Conservation (phyloP, 2,113 vertebrate genomes). For the Chrysemys picta region DNA sequence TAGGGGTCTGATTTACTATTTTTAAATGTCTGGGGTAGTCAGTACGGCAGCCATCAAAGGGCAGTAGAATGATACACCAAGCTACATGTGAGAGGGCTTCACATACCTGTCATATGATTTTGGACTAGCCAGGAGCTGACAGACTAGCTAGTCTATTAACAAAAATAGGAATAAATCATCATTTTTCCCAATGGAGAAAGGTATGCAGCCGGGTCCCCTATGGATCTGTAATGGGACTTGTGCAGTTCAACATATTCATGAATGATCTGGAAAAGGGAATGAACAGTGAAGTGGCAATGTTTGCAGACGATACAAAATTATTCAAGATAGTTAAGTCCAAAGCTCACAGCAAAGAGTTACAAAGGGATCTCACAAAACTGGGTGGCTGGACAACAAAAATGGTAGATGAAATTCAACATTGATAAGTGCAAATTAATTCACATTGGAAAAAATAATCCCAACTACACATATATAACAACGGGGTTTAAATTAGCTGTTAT, state of each 20-base stretch:
- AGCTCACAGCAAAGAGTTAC: too few relatives aligned
- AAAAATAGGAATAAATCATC: not conserved
- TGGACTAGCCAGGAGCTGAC: not conserved
- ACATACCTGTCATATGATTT: not conserved
- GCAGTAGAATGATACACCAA: not conserved
- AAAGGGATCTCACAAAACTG: too few relatives aligned
- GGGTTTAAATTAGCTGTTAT: not conserved
- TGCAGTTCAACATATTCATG: not conserved
- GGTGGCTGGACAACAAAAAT: not conserved
- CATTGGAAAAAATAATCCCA: not conserved
- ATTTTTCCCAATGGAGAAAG: not conserved
- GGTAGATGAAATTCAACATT: not conserved
- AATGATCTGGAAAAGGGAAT: not conserved
- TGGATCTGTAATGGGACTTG: too few relatives aligned
- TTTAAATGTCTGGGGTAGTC: not conserved
- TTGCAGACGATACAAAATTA: too few relatives aligned
- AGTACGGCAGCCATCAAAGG: not conserved
- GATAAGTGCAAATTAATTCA: not conserved
- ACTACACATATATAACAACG: not conserved
- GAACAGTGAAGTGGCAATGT: not conserved
- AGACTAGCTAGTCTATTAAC: not conserved
- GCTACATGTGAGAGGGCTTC: not conserved
- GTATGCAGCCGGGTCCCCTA: not conserved
- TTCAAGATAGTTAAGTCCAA: too few relatives aligned
- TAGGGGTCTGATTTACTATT: not conserved